phyloP scores from a whole-genome alignment of 2,113 vertebrate genomes.

The Sprattus sprattus region DNA sequence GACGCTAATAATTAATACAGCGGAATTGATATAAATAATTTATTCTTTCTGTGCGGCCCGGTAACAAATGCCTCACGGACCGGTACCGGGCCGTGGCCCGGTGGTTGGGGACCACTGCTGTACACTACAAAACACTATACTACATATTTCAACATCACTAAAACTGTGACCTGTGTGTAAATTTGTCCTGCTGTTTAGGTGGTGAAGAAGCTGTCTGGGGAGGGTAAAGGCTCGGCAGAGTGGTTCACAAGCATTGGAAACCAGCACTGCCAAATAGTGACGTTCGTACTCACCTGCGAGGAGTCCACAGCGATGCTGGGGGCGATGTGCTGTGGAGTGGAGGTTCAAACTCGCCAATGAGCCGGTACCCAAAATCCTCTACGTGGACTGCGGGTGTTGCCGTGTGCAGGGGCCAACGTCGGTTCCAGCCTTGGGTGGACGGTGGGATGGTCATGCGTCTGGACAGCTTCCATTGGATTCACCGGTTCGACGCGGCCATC shows the following conservation, averaged over 20 bases:
- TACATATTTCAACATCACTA: too few relatives aligned
- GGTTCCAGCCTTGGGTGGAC: conserved; percentile 26
- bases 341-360: conserved; percentile 28
- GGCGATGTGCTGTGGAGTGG: conserved; percentile 18
- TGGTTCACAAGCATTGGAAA: conserved; percentile 24
- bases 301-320: conserved; percentile 24
- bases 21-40: too few relatives aligned
- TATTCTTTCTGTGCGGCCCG: too few relatives aligned
- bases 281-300: conserved; percentile 17
- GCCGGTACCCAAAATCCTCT: conserved; percentile 5
- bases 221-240: conserved; percentile 22
- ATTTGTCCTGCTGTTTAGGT: background rate
- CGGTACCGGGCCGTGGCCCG: too few relatives aligned
- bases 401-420: background rate
- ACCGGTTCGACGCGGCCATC: too few relatives aligned
- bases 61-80: too few relatives aligned
- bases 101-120: too few relatives aligned
- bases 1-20: too few relatives aligned
- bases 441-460: too few relatives aligned
- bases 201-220: conserved; percentile 27
- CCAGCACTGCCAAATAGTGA: conserved; percentile 16
- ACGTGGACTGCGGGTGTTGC: conserved; percentile 32
- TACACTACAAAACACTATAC: too few relatives aligned
- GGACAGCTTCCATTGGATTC: too few relatives aligned
- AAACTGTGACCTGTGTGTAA: background rate